Evolutionary conservation across 2,888 invertebrate genomes (phyloP), one percentile per base, ranked within the genome.

Genomic region (Gibbula magus): DNA sequence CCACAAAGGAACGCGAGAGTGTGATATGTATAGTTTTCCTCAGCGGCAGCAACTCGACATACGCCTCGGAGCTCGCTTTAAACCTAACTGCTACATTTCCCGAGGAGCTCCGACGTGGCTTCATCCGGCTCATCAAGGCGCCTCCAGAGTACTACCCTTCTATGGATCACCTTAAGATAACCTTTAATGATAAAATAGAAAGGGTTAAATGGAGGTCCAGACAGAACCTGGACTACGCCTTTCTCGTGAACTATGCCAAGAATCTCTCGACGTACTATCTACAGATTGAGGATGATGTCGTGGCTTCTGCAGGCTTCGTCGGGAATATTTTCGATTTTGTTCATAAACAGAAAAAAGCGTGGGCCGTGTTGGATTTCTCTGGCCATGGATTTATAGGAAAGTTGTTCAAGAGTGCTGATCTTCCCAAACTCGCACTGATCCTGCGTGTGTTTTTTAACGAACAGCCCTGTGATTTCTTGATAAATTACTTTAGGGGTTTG

Each of bases 201-300:
- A 82, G 93, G 61, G 91, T 92, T 0, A 82, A 88, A 75, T 93
- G 93, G 93, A 82, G 93, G 35, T 88, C 93, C 2, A 93, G 93
- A 81, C 93, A 93, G 86, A 93, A 92, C 39, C 80, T 93, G 22
- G 93, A 93, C 84, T 93, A 92, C 83, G 91, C 92, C 0, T 92
- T 90, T 79, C 83, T 93, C 32, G 91, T 91, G 79, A 83, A 89
- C 76, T 93, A 91, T 80, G 84, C 90, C 13, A 82, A 86, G 22
- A 83, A 87, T 16, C 75, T 92, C n/a, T 77, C 80, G 22, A 32
- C 16, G 32, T 77, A 77, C 75, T 80, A 80, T 66, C 32, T 80
- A 8, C 80, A 80, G 56, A 83, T 93, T 25, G 93, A 93, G 82
- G 93, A 93, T 82, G 93, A 93, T 81, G 89, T 93, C 20, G 85